Evolutionary conservation across 2,113 vertebrate species (phyloP).

Genomic region (Coreoperca whiteheadi): DNA sequence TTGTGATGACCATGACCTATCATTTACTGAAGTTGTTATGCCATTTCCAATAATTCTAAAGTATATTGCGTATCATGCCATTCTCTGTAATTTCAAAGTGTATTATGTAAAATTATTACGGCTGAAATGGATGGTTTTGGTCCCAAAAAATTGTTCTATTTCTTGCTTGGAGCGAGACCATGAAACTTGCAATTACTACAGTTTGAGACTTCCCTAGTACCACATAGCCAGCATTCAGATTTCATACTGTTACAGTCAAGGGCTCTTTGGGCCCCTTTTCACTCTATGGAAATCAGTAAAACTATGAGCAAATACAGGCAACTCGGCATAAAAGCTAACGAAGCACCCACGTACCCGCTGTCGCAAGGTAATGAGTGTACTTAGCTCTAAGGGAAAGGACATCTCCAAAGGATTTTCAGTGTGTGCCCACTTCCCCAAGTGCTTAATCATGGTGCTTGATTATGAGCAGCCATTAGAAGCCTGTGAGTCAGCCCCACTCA

Average conservation of each 20-base stretch:
- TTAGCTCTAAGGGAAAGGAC: constrained; percentile 79
- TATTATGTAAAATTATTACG: constrained; percentile 41
- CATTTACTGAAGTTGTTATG: constrained; percentile 22
- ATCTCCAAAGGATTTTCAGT: constrained; percentile 78
- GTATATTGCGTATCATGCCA: background rate
- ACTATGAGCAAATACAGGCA: constrained; percentile 67
- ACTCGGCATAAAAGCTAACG: constrained; percentile 80
- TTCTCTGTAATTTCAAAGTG: constrained; percentile 8
- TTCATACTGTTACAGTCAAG: constrained; percentile 69
- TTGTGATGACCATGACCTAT: constrained; percentile 41
- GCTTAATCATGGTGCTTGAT: constrained; percentile 83
- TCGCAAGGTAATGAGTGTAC: constrained; percentile 79
- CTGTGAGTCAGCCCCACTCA: constrained; percentile 77
- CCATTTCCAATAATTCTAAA: constrained; percentile 22
- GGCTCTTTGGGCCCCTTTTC: constrained; percentile 69
- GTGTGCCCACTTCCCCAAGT: constrained; percentile 80
- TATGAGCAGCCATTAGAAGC: constrained; percentile 80
- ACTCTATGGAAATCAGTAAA: constrained; percentile 68
- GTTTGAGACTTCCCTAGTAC: constrained; percentile 51
- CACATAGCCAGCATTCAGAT: constrained; percentile 37
- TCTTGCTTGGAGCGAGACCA: constrained; percentile 33
- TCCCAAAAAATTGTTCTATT: constrained; percentile 25
- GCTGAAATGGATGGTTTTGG: constrained; percentile 27
- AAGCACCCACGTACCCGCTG: constrained; percentile 78
- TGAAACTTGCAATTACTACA: constrained; percentile 57